Base-by-base conservation (phyloP, 2,888 invertebrate genomes). In the Thalpophila matura region DNA sequence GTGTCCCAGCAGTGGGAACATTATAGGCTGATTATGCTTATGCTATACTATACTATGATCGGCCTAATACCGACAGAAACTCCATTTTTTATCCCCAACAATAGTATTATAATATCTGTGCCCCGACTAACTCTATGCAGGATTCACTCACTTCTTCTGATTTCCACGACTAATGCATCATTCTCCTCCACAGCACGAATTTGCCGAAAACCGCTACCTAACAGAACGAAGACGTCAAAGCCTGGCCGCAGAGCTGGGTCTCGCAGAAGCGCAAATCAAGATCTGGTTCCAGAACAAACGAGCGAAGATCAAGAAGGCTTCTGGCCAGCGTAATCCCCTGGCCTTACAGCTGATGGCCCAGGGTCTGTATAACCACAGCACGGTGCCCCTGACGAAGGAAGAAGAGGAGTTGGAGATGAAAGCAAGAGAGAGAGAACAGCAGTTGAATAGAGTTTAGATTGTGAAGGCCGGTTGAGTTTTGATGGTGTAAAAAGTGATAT, bases 221-320 rank as follows among this genome's bases (percentile, higher is more conserved):
- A 99, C 99, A 1, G 99, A 99, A 90, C 96, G 98, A 64, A 95
- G 99, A 75, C 96, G 99, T 42, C 98, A 98, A 89, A 97, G 98
- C 74, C 95, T 99, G 67, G 99, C 99, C n/a, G 96, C 97, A 4
- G 99, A 99, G 84, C 95, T 99, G 62, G 98, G 98, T 0, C 95
- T 99, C 64, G 99, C 99, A 82, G 99, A 99, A 91, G 98, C 99
- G 0, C 99, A 99, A 94, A 99, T 98, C 89, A 99, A 99, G 95
- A 99, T 99, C 90, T 99, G 98, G 99, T 98, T 99, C 95, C 98
- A 99, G 95, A 99, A 99, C 95, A 99, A 99, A 90, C 96, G 99
- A 14, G 99, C 99, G 71, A 99, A 99, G 95, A 97, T 99, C 90
- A 99, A 99, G 96, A 99, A 99, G 89, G 96, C 98, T 0, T 96